Percentiles rank a stretch among this genome's conserved stretches.
These are phyloP conservation scores for Argentina silus DNA, from an alignment of 2,797 vertebrate genomes.

Conservation along the genomic window DNA sequence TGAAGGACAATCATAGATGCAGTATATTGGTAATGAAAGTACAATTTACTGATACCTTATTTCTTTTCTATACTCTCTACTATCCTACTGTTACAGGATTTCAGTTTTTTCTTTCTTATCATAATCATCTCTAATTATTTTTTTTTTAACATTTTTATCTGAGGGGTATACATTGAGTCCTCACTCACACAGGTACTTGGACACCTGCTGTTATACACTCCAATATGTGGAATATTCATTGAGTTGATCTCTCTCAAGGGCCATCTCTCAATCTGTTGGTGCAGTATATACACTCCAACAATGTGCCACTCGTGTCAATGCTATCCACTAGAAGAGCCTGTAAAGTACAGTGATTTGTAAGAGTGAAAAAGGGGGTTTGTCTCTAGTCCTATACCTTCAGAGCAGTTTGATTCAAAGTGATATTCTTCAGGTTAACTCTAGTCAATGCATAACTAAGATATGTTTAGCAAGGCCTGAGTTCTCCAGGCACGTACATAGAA, in stretches of 20 bases:
- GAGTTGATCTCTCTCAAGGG: conserved; percentile 33
- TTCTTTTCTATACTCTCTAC: too few species aligned
- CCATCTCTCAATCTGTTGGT: conserved; percentile 11
- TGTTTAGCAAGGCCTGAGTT: conserved; percentile 13
- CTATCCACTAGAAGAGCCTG: conserved; percentile 12
- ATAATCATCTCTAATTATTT: background rate
- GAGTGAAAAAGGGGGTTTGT: background rate
- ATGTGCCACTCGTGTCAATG: conserved; percentile 40
- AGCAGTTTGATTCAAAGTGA: conserved; percentile 18
- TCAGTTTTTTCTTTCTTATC: background rate
- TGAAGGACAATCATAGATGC: conserved; percentile 28
- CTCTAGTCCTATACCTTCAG: background rate
- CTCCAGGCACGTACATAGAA: conserved; percentile 12
- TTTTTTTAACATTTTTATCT: too few species aligned
- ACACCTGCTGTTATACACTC: conserved; percentile 2
- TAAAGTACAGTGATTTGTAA: background rate
- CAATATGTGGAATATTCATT: conserved; percentile 13
- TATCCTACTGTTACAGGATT: too few species aligned
- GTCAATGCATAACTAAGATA: conserved; percentile 1
- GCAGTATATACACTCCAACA: conserved; percentile 31
- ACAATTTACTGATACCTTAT: too few species aligned
- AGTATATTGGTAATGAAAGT: too few species aligned
- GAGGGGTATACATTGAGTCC: background rate
- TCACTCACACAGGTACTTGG: background rate
- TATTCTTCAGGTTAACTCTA: conserved; percentile 28